These are phyloP conservation scores for Cylindroiulus punctatus DNA, from an alignment of 2,888 invertebrate genomes.

Conservation along the genomic window DNA sequence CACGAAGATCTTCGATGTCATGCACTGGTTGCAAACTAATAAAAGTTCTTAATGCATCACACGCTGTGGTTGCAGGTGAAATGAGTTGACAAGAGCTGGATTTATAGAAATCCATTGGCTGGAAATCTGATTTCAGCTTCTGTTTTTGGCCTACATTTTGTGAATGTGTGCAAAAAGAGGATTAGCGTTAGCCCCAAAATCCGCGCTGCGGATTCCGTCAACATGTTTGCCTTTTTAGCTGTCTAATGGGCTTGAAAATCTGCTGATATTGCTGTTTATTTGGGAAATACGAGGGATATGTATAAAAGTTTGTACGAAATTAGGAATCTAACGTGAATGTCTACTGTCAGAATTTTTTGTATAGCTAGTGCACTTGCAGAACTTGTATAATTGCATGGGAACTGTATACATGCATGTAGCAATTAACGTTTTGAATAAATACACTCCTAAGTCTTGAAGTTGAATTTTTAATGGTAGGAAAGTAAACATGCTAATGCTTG, in stretches of 20 bases:
- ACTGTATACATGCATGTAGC: neutral
- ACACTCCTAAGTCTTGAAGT: too few species aligned
- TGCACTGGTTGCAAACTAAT: neutral
- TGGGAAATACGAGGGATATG: neutral
- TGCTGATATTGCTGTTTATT: slow-evolving; percentile 3
- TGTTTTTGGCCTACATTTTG: neutral
- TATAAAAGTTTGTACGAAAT: neutral
- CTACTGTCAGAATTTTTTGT: neutral
- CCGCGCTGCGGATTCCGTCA: neutral
- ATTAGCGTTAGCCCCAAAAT: neutral
- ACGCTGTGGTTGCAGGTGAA: neutral
- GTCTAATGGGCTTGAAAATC: neutral
- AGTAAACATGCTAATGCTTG: too few species aligned
- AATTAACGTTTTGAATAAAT: too few species aligned
- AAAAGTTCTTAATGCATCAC: slow-evolving; percentile 5
- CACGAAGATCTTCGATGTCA: slow-evolving; percentile 6
- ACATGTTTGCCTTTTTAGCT: neutral
- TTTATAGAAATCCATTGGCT: neutral
- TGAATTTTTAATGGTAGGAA: too few species aligned
- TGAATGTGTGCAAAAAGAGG: neutral
- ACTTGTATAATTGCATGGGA: neutral
- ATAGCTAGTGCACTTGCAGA: neutral
- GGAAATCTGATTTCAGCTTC: neutral
- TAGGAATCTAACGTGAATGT: neutral
- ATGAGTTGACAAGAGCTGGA: neutral